phyloP scores from a whole-genome alignment of 2,888 invertebrate species.

The Drosophila borborema region DNA sequence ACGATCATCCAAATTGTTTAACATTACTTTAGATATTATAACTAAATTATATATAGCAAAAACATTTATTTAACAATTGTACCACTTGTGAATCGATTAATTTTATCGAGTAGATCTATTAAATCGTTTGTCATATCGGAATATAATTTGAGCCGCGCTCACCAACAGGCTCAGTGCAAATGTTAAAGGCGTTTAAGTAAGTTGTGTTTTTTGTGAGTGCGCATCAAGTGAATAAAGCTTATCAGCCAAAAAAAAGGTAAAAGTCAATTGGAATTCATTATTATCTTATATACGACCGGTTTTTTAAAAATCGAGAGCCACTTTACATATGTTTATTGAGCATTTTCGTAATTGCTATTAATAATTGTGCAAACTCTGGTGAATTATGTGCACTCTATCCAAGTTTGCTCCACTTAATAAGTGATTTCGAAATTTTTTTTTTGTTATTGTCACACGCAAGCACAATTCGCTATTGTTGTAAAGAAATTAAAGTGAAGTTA shows the following conservation, averaged over 20 bases:
- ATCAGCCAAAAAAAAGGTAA: slow-evolving; percentile 43
- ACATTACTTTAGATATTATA: background rate
- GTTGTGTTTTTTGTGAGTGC: slow-evolving; percentile 9
- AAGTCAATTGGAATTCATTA: slow-evolving; percentile 22
- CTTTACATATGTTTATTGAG: slow-evolving; percentile 13
- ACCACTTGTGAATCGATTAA: slow-evolving; percentile 4
- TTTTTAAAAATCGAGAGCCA: slow-evolving; percentile 14
- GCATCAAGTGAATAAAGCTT: slow-evolving; percentile 1
- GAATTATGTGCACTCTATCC: slow-evolving; percentile 6
- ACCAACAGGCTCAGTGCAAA: slow-evolving; percentile 31
- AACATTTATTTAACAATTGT: background rate
- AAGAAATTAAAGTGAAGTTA: slow-evolving; percentile 11
- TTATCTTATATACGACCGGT: slow-evolving; percentile 32
- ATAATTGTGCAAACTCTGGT: slow-evolving; percentile 20
- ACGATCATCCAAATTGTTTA: background rate
- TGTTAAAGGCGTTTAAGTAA: slow-evolving; percentile 18
- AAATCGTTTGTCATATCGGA: background rate
- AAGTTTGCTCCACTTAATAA: slow-evolving; percentile 14
- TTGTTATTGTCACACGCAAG: slow-evolving; percentile 39
- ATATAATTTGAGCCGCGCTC: slow-evolving; percentile 45
- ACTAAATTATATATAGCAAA: background rate
- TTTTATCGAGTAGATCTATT: slow-evolving; percentile 8
- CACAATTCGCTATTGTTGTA: slow-evolving; percentile 18
- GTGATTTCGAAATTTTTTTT: slow-evolving; percentile 27
- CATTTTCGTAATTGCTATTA: slow-evolving; percentile 23